Evolutionary conservation across 1,140 invertebrate genomes (phyloP), one percentile per base, ranked within the genome.

Genomic region (Thereuonema tuberculata): DNA sequence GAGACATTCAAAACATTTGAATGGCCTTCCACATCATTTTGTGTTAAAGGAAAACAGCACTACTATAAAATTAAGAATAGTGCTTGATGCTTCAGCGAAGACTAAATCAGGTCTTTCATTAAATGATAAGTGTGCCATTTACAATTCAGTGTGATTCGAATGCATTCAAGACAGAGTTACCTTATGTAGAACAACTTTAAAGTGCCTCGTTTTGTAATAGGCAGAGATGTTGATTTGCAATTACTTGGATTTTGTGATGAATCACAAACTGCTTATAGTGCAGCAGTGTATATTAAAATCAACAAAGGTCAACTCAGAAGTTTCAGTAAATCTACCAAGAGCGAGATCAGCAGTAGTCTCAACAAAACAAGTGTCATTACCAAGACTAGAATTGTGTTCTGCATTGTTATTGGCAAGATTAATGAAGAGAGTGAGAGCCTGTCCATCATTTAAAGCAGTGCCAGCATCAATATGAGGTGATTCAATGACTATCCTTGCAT

Each of bases 31-130:
- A 9, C 31, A 37, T 17, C 31, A 37, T 17, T 37, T 5, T 0
- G 72, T 77, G 0, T 15, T 65, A 23, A 69, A 60, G 24, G 59
- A 29, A 20, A 67, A 61, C 25, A 62, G 61, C n/a, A 54, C 48
- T 12, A 69, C 70, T 1, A 70, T 70, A 1, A 70, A 74, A 60
- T 46, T 70, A 0, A 63, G 74, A 0, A 61, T 69, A 15, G 72
- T 75, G 1, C 72, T 72, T 55, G 71, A 75, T 63, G 71, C 66
- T 0, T 70, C 69, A 9, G 66, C 63, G 12, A 63, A 70, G 58
- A 49, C 62, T 0, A 58, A 25, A n/a, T 63, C 60, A 9, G 65
- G 64, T 43, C 26, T 66, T 3, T 68, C 67, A 1, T 55, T 75
- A 47, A 75, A 75, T 56, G 68, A 74, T 55, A n/a, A n/a, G n/a